These are phyloP conservation scores for Belonocnema kinseyi DNA, from an alignment of 1,140 invertebrate genomes.

Conservation along the genomic window DNA sequence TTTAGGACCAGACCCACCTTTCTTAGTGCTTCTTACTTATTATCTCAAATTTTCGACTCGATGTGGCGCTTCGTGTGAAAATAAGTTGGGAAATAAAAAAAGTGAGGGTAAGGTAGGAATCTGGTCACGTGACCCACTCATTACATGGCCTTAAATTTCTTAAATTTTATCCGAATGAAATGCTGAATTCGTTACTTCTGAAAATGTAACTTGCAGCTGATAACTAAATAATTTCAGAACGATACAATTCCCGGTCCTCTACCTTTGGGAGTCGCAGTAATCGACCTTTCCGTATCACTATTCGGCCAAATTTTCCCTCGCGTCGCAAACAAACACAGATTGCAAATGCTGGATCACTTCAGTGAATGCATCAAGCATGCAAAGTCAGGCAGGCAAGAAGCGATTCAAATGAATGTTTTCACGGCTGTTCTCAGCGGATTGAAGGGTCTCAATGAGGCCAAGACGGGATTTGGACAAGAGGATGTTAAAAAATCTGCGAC, in stretches of 20 bases:
- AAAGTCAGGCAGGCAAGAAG: constrained; percentile 93
- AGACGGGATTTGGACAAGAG: constrained; percentile 90
- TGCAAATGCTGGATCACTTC: constrained; percentile 98
- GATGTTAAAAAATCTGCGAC: constrained; percentile 92
- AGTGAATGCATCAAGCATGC: constrained; percentile 95
- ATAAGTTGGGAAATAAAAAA: no score
- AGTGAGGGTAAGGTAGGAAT: no score
- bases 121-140: no score
- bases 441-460: constrained; percentile 91
- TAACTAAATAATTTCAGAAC: constrained; percentile 66
- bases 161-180: no score
- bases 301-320: constrained; percentile 96
- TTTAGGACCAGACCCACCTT: no score
- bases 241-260: constrained; percentile 87
- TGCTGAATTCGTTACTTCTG: no score
- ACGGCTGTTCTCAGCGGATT: constrained; percentile 93
- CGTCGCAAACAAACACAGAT: constrained; percentile 95
- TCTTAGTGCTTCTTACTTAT: no score
- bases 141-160: no score
- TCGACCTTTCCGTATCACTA: constrained; percentile 93
- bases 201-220: no score
- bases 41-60: no score
- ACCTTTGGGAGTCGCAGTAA: constrained; percentile 96
- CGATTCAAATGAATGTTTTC: constrained; percentile 98
- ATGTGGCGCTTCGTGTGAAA: no score